Evolutionary conservation across 2,113 vertebrate genomes (phyloP).

Genomic region (Eupsittula cactorum): DNA sequence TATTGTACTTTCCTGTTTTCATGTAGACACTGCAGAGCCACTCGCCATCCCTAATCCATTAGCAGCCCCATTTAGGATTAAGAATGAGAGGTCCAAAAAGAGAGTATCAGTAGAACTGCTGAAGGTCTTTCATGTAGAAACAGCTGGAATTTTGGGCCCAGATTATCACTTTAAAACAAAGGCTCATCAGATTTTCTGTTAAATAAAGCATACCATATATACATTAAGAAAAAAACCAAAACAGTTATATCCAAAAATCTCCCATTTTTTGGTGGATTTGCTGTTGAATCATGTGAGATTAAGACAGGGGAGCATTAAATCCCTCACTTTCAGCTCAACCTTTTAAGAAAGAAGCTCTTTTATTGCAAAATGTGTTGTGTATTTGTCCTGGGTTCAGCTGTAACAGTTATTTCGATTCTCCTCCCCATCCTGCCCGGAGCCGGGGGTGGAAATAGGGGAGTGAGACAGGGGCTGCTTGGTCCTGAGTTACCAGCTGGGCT

Average conservation of each 20-base stretch:
- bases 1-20: neutral
- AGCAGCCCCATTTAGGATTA: neutral
- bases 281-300: neutral
- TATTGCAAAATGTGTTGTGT: neutral
- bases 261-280: neutral
- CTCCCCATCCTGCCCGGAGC: neutral
- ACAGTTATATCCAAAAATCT: neutral
- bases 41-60: neutral
- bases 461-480: neutral
- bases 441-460: neutral
- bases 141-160: neutral
- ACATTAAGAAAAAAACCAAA: too few species aligned
- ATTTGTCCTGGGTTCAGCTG: neutral
- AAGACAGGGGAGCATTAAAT: neutral
- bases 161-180: neutral
- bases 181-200: neutral
- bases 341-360: neutral
- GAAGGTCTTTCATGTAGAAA: neutral
- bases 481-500: neutral
- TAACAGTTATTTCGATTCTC: neutral
- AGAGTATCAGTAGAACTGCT: neutral
- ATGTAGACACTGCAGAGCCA: neutral
- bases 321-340: neutral
- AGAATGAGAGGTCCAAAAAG: neutral
- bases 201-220: neutral